phyloP scores from a whole-genome alignment of 2,113 vertebrate genomes.

The Peromyscus polionotus region DNA sequence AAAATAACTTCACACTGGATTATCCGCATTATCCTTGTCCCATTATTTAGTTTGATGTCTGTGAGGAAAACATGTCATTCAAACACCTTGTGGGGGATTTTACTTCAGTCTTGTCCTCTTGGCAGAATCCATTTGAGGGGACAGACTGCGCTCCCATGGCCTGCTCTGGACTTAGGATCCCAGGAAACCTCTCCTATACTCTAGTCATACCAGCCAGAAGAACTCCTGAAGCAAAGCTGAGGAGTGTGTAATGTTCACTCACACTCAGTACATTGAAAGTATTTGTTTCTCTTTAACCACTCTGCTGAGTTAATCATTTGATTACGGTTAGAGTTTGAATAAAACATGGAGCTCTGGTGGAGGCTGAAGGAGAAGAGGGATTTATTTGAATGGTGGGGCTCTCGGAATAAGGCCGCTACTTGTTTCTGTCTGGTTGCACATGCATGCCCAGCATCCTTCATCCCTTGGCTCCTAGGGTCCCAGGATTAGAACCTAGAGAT shows the following conservation, averaged over 20 bases:
- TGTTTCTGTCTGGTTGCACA: not conserved
- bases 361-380: not conserved
- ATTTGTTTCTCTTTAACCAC: not conserved
- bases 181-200: not conserved
- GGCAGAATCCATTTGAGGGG: not conserved
- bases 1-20: not conserved
- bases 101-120: not conserved
- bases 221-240: not conserved
- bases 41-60: not conserved
- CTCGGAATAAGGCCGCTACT: not conserved
- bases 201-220: not conserved
- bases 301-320: not conserved
- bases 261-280: not conserved
- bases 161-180: not conserved
- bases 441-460: not conserved
- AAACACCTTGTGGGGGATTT: conserved; percentile 21
- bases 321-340: not conserved
- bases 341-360: not conserved
- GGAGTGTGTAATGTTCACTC: not conserved
- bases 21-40: not conserved
- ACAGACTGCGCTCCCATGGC: not conserved
- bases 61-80: not conserved
- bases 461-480: not conserved
- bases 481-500: not conserved
- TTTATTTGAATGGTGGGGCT: not conserved